Percentiles rank a stretch among this genome's conserved stretches.
These are phyloP conservation scores for Leptinotarsa tumamoca DNA, from an alignment of 2,888 invertebrate genomes.

Conservation along the genomic window DNA sequence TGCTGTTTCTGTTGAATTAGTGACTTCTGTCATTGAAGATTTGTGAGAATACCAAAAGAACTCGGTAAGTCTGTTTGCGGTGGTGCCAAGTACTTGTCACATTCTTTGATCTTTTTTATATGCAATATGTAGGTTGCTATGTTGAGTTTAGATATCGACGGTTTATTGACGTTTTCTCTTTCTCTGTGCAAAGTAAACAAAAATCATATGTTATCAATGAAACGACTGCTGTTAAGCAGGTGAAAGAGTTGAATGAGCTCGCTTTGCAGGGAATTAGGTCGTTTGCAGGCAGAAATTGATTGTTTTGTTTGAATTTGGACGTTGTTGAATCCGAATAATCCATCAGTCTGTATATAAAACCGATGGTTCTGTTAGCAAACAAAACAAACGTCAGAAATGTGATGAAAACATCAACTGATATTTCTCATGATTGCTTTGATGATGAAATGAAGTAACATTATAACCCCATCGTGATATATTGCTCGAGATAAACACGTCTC, in stretches of 20 bases:
- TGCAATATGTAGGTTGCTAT: not conserved
- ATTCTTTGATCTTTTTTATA: not conserved
- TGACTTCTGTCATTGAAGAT: conserved; percentile 16
- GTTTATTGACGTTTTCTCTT: conserved; percentile 6
- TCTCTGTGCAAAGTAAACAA: conserved; percentile 8
- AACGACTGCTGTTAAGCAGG: not conserved
- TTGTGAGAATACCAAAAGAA: conserved; percentile 5
- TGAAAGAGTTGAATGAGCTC: not conserved
- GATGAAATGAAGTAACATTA: too few species aligned
- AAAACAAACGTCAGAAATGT: too few species aligned
- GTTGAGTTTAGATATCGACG: not conserved
- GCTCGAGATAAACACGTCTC: too few species aligned
- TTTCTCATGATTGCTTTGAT: too few species aligned
- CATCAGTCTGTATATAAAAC: too few species aligned
- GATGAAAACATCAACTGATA: too few species aligned
- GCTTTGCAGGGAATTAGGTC: too few species aligned
- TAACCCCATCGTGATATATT: too few species aligned
- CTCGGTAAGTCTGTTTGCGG: not conserved
- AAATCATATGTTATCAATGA: not conserved
- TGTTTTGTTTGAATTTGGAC: too few species aligned
- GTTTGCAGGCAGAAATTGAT: too few species aligned
- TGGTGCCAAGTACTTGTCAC: not conserved
- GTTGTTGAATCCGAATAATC: too few species aligned
- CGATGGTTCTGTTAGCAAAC: too few species aligned
- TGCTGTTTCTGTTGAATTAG: conserved; percentile 1